phyloP scores from a whole-genome alignment of 2,888 invertebrate species.

The Rhorus exstirpatorius region DNA sequence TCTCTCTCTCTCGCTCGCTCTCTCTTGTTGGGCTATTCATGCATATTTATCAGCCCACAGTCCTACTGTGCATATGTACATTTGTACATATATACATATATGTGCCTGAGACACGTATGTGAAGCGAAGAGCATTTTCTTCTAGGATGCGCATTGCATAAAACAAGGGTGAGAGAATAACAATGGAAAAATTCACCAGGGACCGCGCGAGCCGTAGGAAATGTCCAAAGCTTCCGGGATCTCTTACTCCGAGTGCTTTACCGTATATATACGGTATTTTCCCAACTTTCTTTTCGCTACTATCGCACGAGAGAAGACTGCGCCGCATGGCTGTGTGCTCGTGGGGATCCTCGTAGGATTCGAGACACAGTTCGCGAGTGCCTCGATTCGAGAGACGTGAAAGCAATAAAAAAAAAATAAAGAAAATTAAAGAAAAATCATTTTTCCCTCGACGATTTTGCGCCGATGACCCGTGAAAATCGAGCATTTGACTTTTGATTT shows the following conservation, averaged over 20 bases:
- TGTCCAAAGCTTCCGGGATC: conserved; percentile 20
- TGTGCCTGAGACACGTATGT: not conserved
- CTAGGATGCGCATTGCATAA: conserved; percentile 51
- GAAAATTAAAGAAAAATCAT: conserved; percentile 7
- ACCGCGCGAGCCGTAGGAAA: conserved; percentile 49
- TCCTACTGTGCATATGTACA: conserved; percentile 2
- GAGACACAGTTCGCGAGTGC: not conserved
- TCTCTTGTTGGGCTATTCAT: no score
- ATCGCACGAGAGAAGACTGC: no score
- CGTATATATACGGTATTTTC: conserved; percentile 12
- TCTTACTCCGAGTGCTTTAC: conserved; percentile 45
- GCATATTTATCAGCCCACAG: conserved; percentile 31
- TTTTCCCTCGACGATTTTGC: not conserved
- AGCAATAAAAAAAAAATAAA: no score
- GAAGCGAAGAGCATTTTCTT: conserved; percentile 20
- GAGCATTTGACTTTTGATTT: not conserved
- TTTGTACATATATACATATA: conserved; percentile 2
- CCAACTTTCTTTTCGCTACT: no score
- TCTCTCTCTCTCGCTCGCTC: not conserved
- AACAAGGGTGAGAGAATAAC: conserved; percentile 37
- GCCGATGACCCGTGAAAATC: not conserved
- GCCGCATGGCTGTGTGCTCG: no score
- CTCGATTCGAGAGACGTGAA: conserved; percentile 4
- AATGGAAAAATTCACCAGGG: conserved; percentile 47
- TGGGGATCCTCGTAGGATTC: no score